phyloP scores from a whole-genome alignment of 1,140 invertebrate species.

The Wiebesia pumilae region DNA sequence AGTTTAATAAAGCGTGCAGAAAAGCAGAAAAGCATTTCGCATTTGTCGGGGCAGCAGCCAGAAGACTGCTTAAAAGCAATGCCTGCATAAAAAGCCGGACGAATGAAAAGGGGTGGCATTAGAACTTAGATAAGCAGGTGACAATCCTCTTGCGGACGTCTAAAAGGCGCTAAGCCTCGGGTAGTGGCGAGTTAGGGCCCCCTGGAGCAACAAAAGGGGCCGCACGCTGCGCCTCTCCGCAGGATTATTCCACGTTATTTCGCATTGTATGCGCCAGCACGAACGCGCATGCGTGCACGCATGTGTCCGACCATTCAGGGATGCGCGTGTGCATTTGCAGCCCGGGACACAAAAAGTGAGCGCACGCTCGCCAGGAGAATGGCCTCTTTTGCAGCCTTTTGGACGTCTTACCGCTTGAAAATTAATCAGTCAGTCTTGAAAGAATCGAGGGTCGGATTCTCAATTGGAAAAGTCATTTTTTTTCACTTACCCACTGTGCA shows the following conservation, averaged over 20 bases:
- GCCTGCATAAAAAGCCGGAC: neutral
- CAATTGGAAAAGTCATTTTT: too few species aligned
- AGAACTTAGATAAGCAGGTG: constrained; percentile 70
- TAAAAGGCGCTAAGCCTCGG: constrained; percentile 63
- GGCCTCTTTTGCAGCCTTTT: neutral
- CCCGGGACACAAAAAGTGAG: constrained; percentile 25
- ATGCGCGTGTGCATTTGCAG: constrained; percentile 56
- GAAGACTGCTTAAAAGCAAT: neutral
- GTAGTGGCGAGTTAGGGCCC: constrained; percentile 61
- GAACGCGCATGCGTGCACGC: constrained; percentile 58
- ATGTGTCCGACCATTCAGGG: constrained; percentile 45
- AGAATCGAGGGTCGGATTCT: too few species aligned
- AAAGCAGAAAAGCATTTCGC: neutral
- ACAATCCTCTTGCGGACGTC: constrained; percentile 72
- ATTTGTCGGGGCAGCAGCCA: neutral
- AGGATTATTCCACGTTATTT: constrained; percentile 67
- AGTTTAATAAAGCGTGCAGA: neutral
- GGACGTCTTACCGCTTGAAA: too few species aligned
- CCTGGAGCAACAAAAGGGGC: constrained; percentile 63
- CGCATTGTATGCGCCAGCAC: constrained; percentile 56
- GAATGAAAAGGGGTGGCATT: constrained; percentile 52
- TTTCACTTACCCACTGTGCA: too few species aligned
- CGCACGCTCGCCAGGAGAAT: constrained; percentile 16
- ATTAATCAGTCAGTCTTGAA: too few species aligned
- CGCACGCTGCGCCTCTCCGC: constrained; percentile 61